Evolutionary conservation across 35 echinoderm and acorn worm genomes (phyloP).

Genomic region (Eucidaris tribuloides): DNA sequence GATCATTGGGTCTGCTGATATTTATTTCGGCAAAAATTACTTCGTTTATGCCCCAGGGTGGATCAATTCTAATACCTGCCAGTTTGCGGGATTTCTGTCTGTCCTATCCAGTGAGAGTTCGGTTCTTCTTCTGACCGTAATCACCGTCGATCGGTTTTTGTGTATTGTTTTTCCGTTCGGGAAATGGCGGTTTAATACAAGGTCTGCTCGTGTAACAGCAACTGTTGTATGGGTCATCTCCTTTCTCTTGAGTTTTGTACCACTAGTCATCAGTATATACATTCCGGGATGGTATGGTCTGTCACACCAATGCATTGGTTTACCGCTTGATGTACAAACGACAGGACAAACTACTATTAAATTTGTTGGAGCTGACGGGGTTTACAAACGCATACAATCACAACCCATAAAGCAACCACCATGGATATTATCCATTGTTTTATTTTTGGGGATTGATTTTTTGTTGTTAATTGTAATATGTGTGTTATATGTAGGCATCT

Average conservation of each 20-base stretch:
- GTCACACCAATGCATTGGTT: not conserved
- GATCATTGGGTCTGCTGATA: slow-evolving; percentile 52
- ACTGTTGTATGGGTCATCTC: slow-evolving; percentile 4
- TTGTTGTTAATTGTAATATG: slow-evolving; percentile 49
- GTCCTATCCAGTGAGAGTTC: slow-evolving; percentile 84
- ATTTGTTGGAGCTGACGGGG: not conserved
- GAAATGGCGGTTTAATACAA: not conserved
- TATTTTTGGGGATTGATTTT: slow-evolving; percentile 60
- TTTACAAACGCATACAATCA: not conserved
- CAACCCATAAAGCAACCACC: not conserved
- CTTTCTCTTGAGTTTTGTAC: not conserved
- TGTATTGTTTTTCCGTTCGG: slow-evolving; percentile 78
- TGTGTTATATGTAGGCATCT: slow-evolving; percentile 62
- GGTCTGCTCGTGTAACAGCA: not conserved
- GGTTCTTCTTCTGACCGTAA: slow-evolving; percentile 69
- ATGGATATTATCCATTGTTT: slow-evolving; percentile 51
- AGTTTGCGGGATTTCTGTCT: slow-evolving; percentile 60
- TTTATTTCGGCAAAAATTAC: slow-evolving; percentile 53
- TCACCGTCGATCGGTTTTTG: slow-evolving; percentile 83
- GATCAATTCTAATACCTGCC: slow-evolving; percentile 21
- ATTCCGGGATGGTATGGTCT: not conserved
- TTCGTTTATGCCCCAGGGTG: slow-evolving; percentile 37
- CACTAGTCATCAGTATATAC: not conserved
- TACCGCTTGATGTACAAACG: not conserved
- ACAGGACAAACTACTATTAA: not conserved